Conservation (phyloP, 2,888 invertebrate genomes). For the Subacronicta megacephala region DNA sequence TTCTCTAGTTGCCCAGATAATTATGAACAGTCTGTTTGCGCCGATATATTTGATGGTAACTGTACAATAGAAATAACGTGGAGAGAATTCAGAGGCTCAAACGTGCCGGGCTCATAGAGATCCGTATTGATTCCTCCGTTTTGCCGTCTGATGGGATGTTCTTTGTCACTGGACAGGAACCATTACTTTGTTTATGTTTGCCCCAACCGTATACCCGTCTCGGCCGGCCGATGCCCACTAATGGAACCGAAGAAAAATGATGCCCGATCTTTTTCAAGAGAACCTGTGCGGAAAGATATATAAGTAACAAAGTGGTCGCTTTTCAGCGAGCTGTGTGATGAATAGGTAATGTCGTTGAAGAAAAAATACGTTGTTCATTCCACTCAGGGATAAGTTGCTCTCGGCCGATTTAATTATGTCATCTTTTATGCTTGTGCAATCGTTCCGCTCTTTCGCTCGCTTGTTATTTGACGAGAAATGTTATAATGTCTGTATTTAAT, state of each 20-base stretch:
- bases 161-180: constrained; percentile 77
- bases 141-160: constrained; percentile 72
- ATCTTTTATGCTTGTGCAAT: constrained; percentile 64
- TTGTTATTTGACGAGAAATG: constrained; percentile 13
- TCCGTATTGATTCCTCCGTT: constrained; percentile 72
- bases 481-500: not conserved
- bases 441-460: constrained; percentile 37
- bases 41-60: no score
- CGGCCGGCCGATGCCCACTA: constrained; percentile 75
- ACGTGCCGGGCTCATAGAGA: constrained; percentile 38
- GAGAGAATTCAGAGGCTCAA: constrained; percentile 39
- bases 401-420: constrained; percentile 70
- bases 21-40: no score
- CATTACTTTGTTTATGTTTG: constrained; percentile 83
- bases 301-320: constrained; percentile 74
- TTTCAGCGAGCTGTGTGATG: constrained; percentile 76
- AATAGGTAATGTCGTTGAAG: constrained; percentile 75
- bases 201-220: constrained; percentile 73
- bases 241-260: constrained; percentile 80
- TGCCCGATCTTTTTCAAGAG: constrained; percentile 69
- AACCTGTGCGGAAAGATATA: constrained; percentile 62
- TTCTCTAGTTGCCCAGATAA: no score
- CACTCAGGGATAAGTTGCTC: constrained; percentile 64
- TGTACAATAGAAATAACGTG: no score
- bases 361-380: constrained; percentile 66